Base-by-base conservation (phyloP, 2,797 vertebrate genomes). In the Perdix hodgsoniae region DNA sequence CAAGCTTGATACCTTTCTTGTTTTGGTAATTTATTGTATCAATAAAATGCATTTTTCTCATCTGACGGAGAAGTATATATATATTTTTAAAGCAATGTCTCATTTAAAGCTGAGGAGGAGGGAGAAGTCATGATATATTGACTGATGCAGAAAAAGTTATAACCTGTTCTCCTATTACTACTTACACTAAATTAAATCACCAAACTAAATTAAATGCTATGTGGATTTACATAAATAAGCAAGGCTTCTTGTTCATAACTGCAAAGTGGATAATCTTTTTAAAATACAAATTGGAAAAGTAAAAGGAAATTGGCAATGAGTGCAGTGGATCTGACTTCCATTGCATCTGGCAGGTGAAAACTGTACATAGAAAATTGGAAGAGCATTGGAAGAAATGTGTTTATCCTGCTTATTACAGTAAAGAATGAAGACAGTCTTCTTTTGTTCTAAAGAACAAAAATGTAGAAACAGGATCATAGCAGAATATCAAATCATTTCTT, bases 61-160 rank as follows among this genome's bases (percentile, higher is more conserved):
- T 22, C 19, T 57, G 8, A 17, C 45, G 23, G 23, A 84, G 66
- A 83, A 60, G 16, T 17, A 27, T 50, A 9, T 54, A 8, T 49
- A 9, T 35, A 42, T 18, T 52, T 23, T 63, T 1, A 35, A 39
- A 63, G 5, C 8, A 17, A 71, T 3, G 4, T 75, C 27, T 74
- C 67, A 5, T 26, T 81, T 70, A 66, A 72, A 7, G 10, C 2
- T n/a, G 2, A 1, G 2, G 40, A 85, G 26, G 11, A 1, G 1
- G 33, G 23, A 71, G 49, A 91, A 66, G 54, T 72, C 6, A 7
- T 35, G 8, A 37, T 19, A 54, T 9, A 45, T 8, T 27, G 23
- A 5, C 12, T 50, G 42, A 45, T 14, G 69, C 0, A 45, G 37
- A 24, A 72, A 59, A 74, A 69, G 29, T 75, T 45, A 39, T 12